These are phyloP conservation scores for Cydia fagiglandana DNA, from an alignment of 1,140 invertebrate species.

Conservation along the genomic window DNA sequence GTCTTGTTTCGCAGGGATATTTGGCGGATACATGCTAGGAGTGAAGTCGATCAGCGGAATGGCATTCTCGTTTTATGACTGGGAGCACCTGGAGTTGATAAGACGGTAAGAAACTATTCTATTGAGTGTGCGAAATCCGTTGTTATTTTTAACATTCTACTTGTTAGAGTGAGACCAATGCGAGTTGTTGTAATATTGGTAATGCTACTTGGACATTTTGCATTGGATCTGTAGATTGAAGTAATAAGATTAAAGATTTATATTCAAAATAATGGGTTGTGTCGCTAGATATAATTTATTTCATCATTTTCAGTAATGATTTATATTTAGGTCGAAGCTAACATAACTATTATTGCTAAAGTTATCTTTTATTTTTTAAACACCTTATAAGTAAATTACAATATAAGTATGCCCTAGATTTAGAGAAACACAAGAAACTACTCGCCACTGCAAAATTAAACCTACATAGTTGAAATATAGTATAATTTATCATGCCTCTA, in stretches of 20 bases:
- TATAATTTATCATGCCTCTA: too few relatives aligned
- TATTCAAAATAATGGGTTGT: too few relatives aligned
- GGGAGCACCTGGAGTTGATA: constrained; percentile 95
- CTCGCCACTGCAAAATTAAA: too few relatives aligned
- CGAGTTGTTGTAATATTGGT: not conserved
- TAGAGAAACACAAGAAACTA: too few relatives aligned
- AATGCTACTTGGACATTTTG: not conserved
- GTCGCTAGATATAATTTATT: too few relatives aligned
- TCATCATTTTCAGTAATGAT: too few relatives aligned
- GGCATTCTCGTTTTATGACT: constrained; percentile 98
- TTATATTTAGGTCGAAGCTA: not conserved
- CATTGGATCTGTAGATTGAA: not conserved
- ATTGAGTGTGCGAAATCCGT: not conserved
- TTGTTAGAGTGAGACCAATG: not conserved
- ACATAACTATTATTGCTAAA: too few relatives aligned
- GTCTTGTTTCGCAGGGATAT: constrained; percentile 85
- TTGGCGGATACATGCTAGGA: constrained; percentile 96
- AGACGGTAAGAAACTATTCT: constrained; percentile 80
- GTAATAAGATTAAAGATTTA: too few relatives aligned
- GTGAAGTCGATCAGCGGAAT: constrained; percentile 96
- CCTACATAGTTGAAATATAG: too few relatives aligned
- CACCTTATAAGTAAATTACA: too few relatives aligned
- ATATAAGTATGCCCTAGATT: too few relatives aligned
- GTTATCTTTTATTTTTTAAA: too few relatives aligned
- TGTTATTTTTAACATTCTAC: not conserved